phyloP scores from a whole-genome alignment of 2,797 vertebrate species.

The Aldrovandia affinis region DNA sequence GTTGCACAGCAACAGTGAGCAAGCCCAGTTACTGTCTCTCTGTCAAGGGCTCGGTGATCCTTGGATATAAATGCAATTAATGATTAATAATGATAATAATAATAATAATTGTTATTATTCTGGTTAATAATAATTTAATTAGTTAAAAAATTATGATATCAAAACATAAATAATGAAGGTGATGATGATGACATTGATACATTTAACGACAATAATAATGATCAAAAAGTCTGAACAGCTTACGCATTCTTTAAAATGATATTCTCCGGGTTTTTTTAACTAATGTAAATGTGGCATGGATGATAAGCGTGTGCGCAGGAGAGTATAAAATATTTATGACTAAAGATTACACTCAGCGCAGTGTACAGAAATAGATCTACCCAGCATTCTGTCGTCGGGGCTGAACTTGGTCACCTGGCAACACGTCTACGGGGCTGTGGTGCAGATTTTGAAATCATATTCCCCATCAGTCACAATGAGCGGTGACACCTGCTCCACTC shows the following conservation, averaged over 20 bases:
- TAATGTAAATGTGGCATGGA: background rate
- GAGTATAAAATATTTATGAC: conserved; percentile 20
- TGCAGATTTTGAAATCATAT: background rate
- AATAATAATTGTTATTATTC: too few relatives aligned
- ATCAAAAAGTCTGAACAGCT: background rate
- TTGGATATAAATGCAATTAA: background rate
- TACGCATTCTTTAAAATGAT: background rate
- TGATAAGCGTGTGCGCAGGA: background rate
- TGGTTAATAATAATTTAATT: too few relatives aligned
- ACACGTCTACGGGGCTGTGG: background rate
- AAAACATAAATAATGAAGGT: background rate
- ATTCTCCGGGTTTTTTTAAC: background rate
- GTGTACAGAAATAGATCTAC: background rate
- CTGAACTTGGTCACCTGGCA: conserved; percentile 1
- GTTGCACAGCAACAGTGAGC: background rate
- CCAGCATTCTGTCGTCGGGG: background rate
- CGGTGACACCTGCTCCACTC: conserved; percentile 1
- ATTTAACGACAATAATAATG: background rate
- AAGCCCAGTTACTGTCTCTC: background rate
- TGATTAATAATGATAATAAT: too few relatives aligned
- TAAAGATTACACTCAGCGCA: background rate
- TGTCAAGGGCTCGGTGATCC: background rate
- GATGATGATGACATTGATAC: background rate
- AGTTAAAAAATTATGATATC: background rate
- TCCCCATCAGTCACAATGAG: background rate